These are phyloP conservation scores for Synchiropus splendidus DNA, from an alignment of 2,113 vertebrate genomes.

Conservation along the genomic window DNA sequence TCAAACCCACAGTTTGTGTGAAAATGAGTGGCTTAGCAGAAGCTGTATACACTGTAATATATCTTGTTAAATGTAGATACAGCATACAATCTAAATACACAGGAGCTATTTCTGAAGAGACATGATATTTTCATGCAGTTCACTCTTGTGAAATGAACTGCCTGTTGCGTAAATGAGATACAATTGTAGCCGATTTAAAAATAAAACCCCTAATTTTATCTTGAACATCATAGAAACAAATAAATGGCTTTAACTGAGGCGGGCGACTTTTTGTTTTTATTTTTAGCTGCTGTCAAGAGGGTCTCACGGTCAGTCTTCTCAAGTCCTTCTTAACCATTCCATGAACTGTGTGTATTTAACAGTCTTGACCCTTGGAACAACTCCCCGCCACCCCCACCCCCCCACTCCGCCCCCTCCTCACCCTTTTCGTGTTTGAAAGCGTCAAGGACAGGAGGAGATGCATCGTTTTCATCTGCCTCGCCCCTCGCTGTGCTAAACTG, in stretches of 20 bases:
- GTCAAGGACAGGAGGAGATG: slow-evolving; percentile 5
- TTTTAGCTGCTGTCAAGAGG: slow-evolving; percentile 18
- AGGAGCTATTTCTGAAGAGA: too few species aligned
- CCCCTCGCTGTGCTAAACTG: neutral
- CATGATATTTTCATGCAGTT: too few species aligned
- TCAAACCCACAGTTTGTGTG: too few species aligned
- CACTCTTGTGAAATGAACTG: too few species aligned
- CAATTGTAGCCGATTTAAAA: too few species aligned
- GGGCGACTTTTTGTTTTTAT: slow-evolving; percentile 15
- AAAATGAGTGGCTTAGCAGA: too few species aligned
- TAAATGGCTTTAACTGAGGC: slow-evolving; percentile 6
- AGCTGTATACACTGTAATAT: too few species aligned
- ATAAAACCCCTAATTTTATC: too few species aligned
- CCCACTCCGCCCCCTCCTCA: neutral
- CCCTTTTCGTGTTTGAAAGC: slow-evolving; percentile 2
- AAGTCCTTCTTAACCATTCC: slow-evolving; percentile 22
- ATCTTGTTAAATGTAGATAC: too few species aligned
- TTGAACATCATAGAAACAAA: slow-evolving; percentile 1
- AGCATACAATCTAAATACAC: too few species aligned
- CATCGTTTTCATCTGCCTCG: slow-evolving; percentile 1
- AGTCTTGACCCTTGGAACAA: slow-evolving; percentile 6
- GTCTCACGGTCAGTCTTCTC: slow-evolving; percentile 10
- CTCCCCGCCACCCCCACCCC: slow-evolving; percentile 11
- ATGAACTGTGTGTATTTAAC: slow-evolving; percentile 28
- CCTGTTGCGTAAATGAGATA: too few species aligned